phyloP scores from a whole-genome alignment of 2,888 invertebrate species.

The Cylloceria caligata region DNA sequence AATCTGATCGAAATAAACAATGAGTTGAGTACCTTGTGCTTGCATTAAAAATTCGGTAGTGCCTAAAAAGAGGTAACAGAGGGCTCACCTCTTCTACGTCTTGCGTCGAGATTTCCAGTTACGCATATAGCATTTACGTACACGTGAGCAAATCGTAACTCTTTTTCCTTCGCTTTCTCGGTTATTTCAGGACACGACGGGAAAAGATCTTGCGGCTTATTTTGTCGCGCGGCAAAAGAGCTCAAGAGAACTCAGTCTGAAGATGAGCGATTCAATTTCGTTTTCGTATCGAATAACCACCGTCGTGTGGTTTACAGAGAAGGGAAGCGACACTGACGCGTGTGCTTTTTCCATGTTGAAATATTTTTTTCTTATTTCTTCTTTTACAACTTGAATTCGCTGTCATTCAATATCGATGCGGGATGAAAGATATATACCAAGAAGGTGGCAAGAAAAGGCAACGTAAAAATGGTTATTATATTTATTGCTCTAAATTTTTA shows the following conservation, averaged over 20 bases:
- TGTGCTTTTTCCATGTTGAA: constrained; percentile 48
- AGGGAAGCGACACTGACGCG: constrained; percentile 36
- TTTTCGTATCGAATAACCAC: constrained; percentile 62
- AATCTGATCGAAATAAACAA: not conserved
- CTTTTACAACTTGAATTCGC: constrained; percentile 31
- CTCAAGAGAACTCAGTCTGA: constrained; percentile 34
- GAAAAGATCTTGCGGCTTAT: not conserved
- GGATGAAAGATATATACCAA: constrained; percentile 35
- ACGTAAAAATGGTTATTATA: too few relatives aligned
- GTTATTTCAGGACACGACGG: constrained; percentile 34
- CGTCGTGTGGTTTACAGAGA: constrained; percentile 55
- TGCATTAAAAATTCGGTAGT: constrained; percentile 24
- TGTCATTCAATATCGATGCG: constrained; percentile 42
- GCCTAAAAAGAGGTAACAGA: constrained; percentile 25
- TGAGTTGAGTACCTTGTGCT: constrained; percentile 24
- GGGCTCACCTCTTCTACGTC: constrained; percentile 7
- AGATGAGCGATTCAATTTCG: constrained; percentile 64
- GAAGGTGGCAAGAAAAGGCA: not conserved
- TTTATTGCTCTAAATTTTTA: not conserved
- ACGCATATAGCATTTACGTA: constrained; percentile 39
- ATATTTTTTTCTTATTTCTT: not conserved
- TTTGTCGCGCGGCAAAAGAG: constrained; percentile 6
- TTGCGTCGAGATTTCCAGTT: constrained; percentile 23
- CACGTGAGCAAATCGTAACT: constrained; percentile 60
- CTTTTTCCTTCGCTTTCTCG: constrained; percentile 36